A percentile compares a stretch with the other conserved stretches of the same genome.
Conservation (phyloP, 1,140 invertebrate species). For the Caenorhabditis elegans region DNA sequence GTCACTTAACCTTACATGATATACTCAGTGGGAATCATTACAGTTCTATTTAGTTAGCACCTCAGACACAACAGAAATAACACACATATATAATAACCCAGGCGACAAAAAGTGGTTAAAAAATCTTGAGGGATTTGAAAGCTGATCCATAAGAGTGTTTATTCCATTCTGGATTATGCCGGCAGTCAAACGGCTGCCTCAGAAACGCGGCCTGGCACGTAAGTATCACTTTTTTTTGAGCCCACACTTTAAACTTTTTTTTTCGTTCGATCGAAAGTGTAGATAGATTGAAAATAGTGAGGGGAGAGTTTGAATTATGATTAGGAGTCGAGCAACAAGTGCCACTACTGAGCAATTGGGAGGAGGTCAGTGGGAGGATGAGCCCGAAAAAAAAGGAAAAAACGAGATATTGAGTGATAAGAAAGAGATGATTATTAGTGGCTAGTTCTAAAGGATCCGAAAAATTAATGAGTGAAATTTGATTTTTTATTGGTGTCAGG, state of each 20-base stretch:
- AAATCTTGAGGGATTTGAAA: neutral
- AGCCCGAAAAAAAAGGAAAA: neutral
- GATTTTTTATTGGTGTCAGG: neutral
- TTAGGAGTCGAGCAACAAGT: slow-evolving; percentile 7
- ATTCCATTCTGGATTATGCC: slow-evolving; percentile 27
- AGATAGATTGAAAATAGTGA: neutral
- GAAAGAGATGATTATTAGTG: neutral
- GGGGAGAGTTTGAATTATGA: slow-evolving; percentile 28
- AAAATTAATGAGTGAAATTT: neutral
- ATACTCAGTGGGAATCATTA: neutral
- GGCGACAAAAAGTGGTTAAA: neutral
- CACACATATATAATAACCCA: neutral
- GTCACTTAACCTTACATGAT: neutral
- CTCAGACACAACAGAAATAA: neutral
- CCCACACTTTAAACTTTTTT: slow-evolving; percentile 18
- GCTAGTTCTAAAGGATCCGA: neutral
- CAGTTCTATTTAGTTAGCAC: neutral
- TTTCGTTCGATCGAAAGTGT: neutral
- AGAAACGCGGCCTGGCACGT: slow-evolving; percentile 7
- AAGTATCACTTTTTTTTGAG: slow-evolving; percentile 16
- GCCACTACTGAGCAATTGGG: neutral
- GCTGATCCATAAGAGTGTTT: slow-evolving; percentile 17
- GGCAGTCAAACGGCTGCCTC: neutral
- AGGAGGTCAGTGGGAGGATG: neutral
- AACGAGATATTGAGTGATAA: slow-evolving; percentile 5